These are phyloP conservation scores for Drosophila lacicola DNA, from an alignment of 2,888 invertebrate genomes.

Conservation along the genomic window DNA sequence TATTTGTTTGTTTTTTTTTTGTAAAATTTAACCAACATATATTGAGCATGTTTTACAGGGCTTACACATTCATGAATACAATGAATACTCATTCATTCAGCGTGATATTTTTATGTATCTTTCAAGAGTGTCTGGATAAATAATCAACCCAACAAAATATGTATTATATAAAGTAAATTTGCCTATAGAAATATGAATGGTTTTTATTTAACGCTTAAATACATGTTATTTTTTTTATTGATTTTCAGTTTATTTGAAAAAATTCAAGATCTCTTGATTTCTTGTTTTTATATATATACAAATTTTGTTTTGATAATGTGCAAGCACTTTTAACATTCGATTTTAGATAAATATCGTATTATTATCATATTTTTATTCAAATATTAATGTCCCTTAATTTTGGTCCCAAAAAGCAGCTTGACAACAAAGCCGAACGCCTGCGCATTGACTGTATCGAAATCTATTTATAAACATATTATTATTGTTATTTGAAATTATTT, in stretches of 20 bases:
- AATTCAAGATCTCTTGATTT: too few relatives aligned
- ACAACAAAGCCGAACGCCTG: too few relatives aligned
- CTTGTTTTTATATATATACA: too few relatives aligned
- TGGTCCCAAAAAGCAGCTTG: too few relatives aligned
- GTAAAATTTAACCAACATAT: slow-evolving; percentile 7
- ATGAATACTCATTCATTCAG: slow-evolving; percentile 15
- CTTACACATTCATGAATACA: slow-evolving; percentile 10
- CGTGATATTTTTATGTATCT: background rate
- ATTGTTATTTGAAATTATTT: background rate
- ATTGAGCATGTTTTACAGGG: background rate
- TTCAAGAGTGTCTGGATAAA: background rate
- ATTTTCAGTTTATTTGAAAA: too few relatives aligned
- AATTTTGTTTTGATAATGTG: too few relatives aligned
- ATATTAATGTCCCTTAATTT: background rate
- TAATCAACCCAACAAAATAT: slow-evolving; percentile 1
- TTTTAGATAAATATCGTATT: background rate
- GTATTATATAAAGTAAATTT: background rate
- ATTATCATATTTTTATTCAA: background rate
- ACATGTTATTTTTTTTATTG: too few relatives aligned
- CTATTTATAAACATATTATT: background rate
- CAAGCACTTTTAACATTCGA: too few relatives aligned
- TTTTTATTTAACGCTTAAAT: too few relatives aligned
- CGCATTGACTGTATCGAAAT: too few relatives aligned
- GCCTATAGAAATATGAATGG: too few relatives aligned
- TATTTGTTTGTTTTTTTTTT: background rate